Evolutionary conservation across 2,888 invertebrate genomes (phyloP).

Genomic region (Apeira syringaria): DNA sequence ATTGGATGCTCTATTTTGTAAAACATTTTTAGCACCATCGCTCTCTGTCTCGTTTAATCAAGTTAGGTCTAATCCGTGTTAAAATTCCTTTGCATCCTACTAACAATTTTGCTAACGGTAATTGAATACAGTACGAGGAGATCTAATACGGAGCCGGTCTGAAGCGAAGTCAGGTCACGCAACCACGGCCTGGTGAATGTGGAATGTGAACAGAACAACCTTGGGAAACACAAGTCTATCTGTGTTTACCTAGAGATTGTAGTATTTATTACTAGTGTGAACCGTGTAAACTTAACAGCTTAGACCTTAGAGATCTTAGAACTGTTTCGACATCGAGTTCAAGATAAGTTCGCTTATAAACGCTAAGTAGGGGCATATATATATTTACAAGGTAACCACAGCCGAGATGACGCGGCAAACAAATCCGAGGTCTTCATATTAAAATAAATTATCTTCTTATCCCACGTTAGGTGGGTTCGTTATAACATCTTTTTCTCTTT

Average conservation of each 20-base stretch:
- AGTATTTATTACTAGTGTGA: constrained; percentile 25
- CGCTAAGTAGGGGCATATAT: no score
- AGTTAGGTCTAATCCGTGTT: constrained; percentile 3
- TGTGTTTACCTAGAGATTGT: constrained; percentile 30
- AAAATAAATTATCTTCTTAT: no score
- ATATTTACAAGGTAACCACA: no score
- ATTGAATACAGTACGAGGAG: constrained; percentile 27
- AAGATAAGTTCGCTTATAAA: no score
- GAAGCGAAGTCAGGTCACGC: constrained; percentile 48
- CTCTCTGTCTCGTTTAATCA: constrained; percentile 2
- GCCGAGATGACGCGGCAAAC: no score
- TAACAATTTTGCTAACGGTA: constrained; percentile 31
- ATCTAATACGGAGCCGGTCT: constrained; percentile 37
- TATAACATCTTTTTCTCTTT: no score
- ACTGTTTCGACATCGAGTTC: no score
- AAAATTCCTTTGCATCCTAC: constrained; percentile 14
- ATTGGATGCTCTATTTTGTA: neutral
- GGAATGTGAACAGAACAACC: constrained; percentile 59
- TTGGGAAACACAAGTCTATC: constrained; percentile 41
- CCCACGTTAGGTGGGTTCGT: no score
- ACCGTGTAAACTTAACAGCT: no score
- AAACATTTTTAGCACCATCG: neutral
- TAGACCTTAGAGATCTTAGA: no score
- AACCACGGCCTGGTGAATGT: constrained; percentile 52
- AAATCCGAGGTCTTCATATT: no score